Conservation (phyloP, 2,888 invertebrate species). For the Celastrina argiolus region DNA sequence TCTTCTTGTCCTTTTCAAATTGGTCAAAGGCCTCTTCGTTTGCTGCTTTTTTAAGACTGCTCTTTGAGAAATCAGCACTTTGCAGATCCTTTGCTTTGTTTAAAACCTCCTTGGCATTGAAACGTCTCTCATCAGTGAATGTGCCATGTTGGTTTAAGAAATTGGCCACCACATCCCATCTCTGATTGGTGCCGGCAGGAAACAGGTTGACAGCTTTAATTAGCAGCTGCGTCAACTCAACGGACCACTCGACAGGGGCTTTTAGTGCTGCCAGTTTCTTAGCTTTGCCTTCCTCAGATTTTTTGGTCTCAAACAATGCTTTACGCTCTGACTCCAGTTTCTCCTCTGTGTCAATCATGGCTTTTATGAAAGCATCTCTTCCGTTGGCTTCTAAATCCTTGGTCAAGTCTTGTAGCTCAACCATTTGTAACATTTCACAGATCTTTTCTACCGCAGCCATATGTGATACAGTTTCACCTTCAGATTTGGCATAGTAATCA, state of each 20-base stretch:
- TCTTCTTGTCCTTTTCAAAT: constrained; percentile 91
- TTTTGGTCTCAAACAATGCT: constrained; percentile 74
- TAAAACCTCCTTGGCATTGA: constrained; percentile 94
- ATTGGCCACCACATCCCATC: constrained; percentile 96
- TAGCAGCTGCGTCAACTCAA: constrained; percentile 90
- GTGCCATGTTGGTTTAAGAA: constrained; percentile 94
- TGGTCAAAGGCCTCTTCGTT: constrained; percentile 95
- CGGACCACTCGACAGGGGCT: constrained; percentile 84
- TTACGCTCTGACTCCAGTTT: constrained; percentile 87
- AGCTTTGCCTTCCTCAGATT: constrained; percentile 61
- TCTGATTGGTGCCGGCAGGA: constrained; percentile 95
- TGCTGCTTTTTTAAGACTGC: constrained; percentile 89
- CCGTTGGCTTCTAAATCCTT: constrained; percentile 81
- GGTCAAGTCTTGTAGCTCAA: constrained; percentile 87
- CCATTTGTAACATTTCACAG: constrained; percentile 86
- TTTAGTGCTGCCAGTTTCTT: constrained; percentile 66
- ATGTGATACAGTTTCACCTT: constrained; percentile 85
- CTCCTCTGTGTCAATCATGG: constrained; percentile 84
- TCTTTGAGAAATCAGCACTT: constrained; percentile 91
- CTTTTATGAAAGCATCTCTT: constrained; percentile 80
- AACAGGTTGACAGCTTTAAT: constrained; percentile 98
- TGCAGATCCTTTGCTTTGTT: constrained; percentile 97
- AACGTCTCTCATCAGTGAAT: constrained; percentile 76
- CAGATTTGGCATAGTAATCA: constrained; percentile 86
- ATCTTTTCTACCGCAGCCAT: constrained; percentile 96